A percentile compares a stretch with the other conserved stretches of the same genome.
These are phyloP conservation scores for Ceratina australensis DNA, from an alignment of 1,140 invertebrate genomes.

Conservation along the genomic window DNA sequence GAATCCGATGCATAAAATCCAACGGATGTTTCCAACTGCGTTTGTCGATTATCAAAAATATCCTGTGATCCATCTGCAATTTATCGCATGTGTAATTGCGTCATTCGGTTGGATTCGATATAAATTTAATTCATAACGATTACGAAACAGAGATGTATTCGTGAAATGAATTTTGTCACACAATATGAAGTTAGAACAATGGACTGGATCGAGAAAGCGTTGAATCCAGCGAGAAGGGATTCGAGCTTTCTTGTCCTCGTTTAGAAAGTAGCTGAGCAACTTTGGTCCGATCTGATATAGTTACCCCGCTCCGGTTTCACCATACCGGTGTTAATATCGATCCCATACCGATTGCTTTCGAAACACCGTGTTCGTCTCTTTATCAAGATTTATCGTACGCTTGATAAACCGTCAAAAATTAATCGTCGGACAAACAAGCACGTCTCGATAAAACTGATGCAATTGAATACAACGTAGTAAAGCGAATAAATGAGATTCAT, in stretches of 20 bases:
- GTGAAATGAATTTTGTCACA: not conserved
- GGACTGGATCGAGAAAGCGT: slow-evolving; percentile 10
- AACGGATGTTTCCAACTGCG: not conserved
- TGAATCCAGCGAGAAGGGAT: slow-evolving; percentile 45
- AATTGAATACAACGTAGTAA: not conserved
- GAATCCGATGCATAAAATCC: not conserved
- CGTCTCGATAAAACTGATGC: not conserved
- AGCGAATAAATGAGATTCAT: no score
- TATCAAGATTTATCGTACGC: not conserved
- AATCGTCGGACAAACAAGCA: not conserved
- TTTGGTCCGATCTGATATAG: slow-evolving; percentile 47
- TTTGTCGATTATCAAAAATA: no score
- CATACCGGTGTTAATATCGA: slow-evolving; percentile 32
- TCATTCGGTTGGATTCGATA: no score
- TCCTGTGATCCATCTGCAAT: no score
- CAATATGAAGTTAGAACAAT: not conserved
- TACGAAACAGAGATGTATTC: no score
- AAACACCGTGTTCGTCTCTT: slow-evolving; percentile 5
- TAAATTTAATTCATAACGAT: no score
- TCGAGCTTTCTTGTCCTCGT: slow-evolving; percentile 38
- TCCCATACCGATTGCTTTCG: slow-evolving; percentile 36
- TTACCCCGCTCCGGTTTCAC: slow-evolving; percentile 49
- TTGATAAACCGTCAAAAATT: not conserved
- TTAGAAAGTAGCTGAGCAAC: slow-evolving; percentile 67
- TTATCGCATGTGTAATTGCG: no score